Conservation (phyloP, 2,113 vertebrate species). For the Oostethus manadensis region DNA sequence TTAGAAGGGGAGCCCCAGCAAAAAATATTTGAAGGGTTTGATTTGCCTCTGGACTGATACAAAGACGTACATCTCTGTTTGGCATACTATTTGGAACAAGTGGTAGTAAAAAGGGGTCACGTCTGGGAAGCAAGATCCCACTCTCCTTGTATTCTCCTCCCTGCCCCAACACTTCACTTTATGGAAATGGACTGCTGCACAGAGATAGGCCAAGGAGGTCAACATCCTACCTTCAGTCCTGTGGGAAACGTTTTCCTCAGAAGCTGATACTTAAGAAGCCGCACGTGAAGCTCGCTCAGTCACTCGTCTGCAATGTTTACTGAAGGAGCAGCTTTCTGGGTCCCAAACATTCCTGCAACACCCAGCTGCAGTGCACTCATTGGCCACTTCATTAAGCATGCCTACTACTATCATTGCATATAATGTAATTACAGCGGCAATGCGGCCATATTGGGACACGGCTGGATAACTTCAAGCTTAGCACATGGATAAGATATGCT, state of each 20-base stretch:
- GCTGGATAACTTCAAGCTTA: too few species aligned
- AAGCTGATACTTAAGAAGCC: constrained; percentile 44
- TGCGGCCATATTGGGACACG: too few species aligned
- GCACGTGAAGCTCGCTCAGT: constrained; percentile 21
- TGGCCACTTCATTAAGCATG: background rate
- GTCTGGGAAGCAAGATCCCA: constrained; percentile 15
- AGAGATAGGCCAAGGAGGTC: constrained; percentile 14
- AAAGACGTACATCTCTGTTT: background rate
- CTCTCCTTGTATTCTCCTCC: constrained; percentile 11
- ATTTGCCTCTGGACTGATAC: background rate
- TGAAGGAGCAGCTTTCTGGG: constrained; percentile 23
- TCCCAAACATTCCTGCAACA: background rate
- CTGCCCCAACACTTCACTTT: constrained; percentile 3
- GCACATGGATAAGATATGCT: too few species aligned
- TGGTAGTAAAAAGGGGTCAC: constrained; percentile 14
- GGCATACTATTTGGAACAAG: background rate
- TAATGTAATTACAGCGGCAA: too few species aligned
- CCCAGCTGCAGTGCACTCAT: constrained; percentile 4
- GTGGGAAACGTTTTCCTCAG: constrained; percentile 39
- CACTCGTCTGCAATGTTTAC: constrained; percentile 44
- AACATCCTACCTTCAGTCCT: constrained; percentile 14
- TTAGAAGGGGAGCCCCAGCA: constrained; percentile 37
- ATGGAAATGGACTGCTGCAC: constrained; percentile 1
- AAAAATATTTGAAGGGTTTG: constrained; percentile 12
- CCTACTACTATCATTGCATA: background rate